These are phyloP conservation scores for Oligia latruncula DNA, from an alignment of 2,888 invertebrate genomes.

Conservation along the genomic window DNA sequence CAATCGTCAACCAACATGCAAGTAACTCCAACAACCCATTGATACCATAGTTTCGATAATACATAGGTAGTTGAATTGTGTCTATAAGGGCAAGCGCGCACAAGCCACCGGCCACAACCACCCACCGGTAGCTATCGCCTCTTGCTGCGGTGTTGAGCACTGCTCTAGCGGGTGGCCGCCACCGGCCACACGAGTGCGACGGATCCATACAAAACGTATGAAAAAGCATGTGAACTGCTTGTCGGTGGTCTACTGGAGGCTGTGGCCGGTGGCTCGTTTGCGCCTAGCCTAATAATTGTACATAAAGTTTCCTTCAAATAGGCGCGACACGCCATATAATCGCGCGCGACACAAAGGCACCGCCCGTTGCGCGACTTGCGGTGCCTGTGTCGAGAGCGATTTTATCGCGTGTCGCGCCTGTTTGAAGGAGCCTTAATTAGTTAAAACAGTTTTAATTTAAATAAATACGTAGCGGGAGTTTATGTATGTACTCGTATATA, in stretches of 20 bases:
- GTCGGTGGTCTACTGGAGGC: background rate
- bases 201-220: background rate
- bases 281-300: background rate
- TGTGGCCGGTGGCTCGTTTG: too few relatives aligned
- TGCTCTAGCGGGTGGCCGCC: background rate
- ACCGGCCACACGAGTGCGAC: background rate
- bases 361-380: too few relatives aligned
- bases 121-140: background rate
- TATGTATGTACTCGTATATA: too few relatives aligned
- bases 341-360: too few relatives aligned
- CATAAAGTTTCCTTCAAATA: too few relatives aligned
- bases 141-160: background rate
- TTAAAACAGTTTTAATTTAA: background rate
- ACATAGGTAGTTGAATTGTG: background rate
- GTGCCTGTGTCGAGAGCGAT: too few relatives aligned
- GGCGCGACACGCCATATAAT: too few relatives aligned
- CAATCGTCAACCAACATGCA: background rate
- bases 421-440: too few relatives aligned
- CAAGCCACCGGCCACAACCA: background rate
- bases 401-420: too few relatives aligned
- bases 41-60: background rate
- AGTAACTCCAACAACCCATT: background rate
- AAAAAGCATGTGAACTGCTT: too few relatives aligned
- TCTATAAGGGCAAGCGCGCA: background rate
- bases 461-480: background rate